Conservation (phyloP, 2,888 invertebrate species). For the Monopis laevigella region DNA sequence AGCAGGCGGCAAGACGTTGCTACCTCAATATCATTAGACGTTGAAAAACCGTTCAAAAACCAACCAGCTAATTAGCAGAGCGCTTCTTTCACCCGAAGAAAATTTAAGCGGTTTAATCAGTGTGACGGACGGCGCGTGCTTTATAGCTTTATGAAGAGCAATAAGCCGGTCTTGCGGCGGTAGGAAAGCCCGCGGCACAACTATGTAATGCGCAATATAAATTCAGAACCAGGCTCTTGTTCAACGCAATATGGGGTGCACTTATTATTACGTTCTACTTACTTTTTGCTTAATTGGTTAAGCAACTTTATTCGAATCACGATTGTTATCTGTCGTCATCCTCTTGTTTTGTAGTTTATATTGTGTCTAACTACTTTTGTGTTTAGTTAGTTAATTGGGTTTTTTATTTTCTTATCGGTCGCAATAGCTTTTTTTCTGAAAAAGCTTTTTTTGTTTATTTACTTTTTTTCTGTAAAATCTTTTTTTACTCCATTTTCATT, state of each 20-base stretch:
- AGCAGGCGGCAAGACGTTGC: slow-evolving; percentile 31
- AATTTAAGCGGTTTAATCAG: slow-evolving; percentile 21
- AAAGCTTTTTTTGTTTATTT: too few species aligned
- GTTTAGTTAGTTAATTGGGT: too few species aligned
- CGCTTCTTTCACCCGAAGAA: slow-evolving; percentile 27
- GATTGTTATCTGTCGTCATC: too few species aligned
- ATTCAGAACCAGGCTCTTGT: slow-evolving; percentile 41
- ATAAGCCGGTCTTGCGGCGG: slow-evolving; percentile 26
- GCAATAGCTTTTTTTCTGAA: too few species aligned
- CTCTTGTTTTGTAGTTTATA: too few species aligned
- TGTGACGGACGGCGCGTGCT: slow-evolving; percentile 31
- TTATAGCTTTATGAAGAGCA: slow-evolving; percentile 37
- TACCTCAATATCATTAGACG: slow-evolving; percentile 34
- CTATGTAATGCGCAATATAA: slow-evolving; percentile 46
- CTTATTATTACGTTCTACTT: slow-evolving; percentile 5
- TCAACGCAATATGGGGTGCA: slow-evolving; percentile 20
- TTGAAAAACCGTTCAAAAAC: slow-evolving; percentile 34
- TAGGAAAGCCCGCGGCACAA: slow-evolving; percentile 23
- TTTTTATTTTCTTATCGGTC: too few species aligned
- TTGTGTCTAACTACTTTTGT: too few species aligned
- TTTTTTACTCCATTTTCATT: too few species aligned
- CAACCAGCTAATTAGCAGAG: slow-evolving; percentile 35
- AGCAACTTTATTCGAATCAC: background rate
- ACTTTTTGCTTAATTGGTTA: slow-evolving; percentile 6
- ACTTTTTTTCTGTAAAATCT: too few species aligned